Evolutionary conservation across 1,140 invertebrate genomes (phyloP).

Genomic region (Brachionus plicatilis): DNA sequence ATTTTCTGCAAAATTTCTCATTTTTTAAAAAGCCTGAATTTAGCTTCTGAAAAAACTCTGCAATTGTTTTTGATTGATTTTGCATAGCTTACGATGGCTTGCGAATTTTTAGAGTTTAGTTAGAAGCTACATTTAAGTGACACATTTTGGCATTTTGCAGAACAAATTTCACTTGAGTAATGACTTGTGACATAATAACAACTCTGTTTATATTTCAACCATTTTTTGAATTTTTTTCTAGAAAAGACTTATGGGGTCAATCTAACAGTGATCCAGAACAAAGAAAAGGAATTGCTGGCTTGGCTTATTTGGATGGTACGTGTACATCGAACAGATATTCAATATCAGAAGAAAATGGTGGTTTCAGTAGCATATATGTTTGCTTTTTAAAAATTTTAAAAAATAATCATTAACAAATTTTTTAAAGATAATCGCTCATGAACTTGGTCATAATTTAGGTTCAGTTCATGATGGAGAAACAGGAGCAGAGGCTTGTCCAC

Average conservation of each 20-base stretch:
- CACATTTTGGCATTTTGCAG: no score
- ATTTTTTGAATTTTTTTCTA: background rate
- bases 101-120: no score
- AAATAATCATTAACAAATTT: background rate
- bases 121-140: no score
- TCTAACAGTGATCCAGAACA: background rate
- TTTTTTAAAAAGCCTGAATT: no score
- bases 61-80: no score
- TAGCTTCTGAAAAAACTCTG: no score
- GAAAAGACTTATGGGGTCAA: slow-evolving; percentile 23
- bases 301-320: background rate
- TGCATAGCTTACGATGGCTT: no score
- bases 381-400: background rate
- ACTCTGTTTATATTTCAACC: background rate
- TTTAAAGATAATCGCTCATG: slow-evolving; percentile 24
- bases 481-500: background rate
- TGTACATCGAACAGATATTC: background rate
- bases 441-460: slow-evolving; percentile 36
- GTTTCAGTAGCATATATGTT: slow-evolving; percentile 7
- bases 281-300: background rate
- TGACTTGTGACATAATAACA: no score
- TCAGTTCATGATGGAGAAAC: slow-evolving; percentile 31
- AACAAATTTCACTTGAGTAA: no score
- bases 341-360: slow-evolving; percentile 17
- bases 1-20: no score